These are phyloP conservation scores for Polymixis flavicincta DNA, from an alignment of 2,888 invertebrate species.

Conservation along the genomic window DNA sequence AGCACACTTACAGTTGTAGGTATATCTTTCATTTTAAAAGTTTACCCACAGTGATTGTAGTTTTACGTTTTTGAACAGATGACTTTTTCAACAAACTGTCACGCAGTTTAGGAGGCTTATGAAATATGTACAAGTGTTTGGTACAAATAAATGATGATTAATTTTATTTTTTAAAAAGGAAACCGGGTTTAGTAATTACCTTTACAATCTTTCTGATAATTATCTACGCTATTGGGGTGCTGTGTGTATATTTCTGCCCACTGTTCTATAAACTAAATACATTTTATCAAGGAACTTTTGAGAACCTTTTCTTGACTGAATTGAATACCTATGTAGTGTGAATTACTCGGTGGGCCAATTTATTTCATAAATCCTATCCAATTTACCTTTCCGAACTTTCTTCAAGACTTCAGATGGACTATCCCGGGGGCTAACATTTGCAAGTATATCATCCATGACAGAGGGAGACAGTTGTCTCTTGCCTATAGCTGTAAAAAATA, in stretches of 20 bases:
- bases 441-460: conserved; percentile 36
- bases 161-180: neutral
- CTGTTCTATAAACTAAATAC: neutral
- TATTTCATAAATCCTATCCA: neutral
- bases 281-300: neutral
- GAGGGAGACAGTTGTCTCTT: conserved; percentile 2
- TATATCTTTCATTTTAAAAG: too few species aligned
- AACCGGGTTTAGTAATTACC: neutral
- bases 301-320: neutral
- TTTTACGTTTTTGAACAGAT: neutral
- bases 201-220: neutral
- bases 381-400: conserved; percentile 28
- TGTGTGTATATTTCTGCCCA: too few species aligned
- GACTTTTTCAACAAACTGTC: neutral
- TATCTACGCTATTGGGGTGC: neutral
- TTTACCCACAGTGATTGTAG: too few species aligned
- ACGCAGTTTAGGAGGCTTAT: too few species aligned
- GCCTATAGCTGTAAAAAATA: conserved; percentile 28
- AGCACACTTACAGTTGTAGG: too few species aligned
- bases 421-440: neutral
- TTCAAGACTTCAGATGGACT: neutral
- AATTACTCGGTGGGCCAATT: neutral
- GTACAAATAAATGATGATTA: too few species aligned
- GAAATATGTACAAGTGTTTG: too few species aligned
- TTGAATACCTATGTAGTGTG: neutral